A percentile compares a stretch with the other conserved stretches of the same genome.
Conservation (phyloP, 2,113 vertebrate species). For the Bathybates hornii region DNA sequence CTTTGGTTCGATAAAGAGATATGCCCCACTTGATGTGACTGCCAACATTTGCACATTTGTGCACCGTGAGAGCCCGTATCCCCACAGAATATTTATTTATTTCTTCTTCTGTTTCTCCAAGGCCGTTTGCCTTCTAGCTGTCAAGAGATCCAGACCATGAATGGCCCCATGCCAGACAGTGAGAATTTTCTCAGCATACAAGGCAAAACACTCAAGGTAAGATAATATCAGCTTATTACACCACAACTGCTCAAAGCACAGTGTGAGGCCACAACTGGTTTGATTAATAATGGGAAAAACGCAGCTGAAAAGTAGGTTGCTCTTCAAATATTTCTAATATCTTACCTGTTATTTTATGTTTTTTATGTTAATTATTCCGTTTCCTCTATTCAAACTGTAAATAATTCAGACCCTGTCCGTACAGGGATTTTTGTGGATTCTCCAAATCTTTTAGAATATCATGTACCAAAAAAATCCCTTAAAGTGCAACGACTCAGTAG, state of each 20-base stretch:
- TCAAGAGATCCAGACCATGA: slow-evolving; percentile 73
- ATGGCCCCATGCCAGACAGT: slow-evolving; percentile 71
- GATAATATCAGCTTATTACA: not conserved
- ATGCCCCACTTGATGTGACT: slow-evolving; percentile 13
- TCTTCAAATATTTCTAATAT: not conserved
- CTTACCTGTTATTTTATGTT: not conserved
- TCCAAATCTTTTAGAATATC: not conserved
- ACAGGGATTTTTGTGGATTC: not conserved
- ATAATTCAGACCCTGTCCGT: not conserved
- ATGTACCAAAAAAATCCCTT: not conserved
- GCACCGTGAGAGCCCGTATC: not conserved
- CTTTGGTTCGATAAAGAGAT: slow-evolving; percentile 15
- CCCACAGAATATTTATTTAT: not conserved
- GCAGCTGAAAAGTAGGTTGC: not conserved
- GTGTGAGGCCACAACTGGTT: not conserved
- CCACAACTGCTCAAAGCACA: not conserved
- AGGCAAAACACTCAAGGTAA: slow-evolving; percentile 84
- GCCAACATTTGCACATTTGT: not conserved
- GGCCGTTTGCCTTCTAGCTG: slow-evolving; percentile 84
- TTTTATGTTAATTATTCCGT: not conserved
- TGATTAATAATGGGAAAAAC: not conserved
- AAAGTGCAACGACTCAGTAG: too few species aligned
- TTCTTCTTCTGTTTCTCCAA: slow-evolving; percentile 44
- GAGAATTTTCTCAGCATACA: slow-evolving; percentile 84
- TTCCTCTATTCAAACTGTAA: not conserved